These are phyloP conservation scores for Pyrrhura leucotis DNA, from an alignment of 2,797 vertebrate genomes.

Conservation along the genomic window DNA sequence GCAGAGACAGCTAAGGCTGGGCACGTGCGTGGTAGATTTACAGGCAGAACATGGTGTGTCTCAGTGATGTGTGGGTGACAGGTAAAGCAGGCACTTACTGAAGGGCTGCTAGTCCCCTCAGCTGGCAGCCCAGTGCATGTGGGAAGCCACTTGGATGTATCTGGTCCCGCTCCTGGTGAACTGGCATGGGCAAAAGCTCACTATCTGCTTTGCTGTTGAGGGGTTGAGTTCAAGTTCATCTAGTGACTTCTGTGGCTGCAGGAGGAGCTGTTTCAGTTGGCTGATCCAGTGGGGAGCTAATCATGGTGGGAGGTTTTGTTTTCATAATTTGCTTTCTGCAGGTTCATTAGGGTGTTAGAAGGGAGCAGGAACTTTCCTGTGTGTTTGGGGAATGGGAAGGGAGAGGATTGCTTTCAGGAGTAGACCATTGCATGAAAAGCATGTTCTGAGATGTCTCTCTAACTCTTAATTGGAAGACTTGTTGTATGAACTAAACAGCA, in stretches of 20 bases:
- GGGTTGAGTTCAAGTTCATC: not conserved
- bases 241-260: not conserved
- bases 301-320: not conserved
- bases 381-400: not conserved
- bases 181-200: not conserved
- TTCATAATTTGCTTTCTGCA: not conserved
- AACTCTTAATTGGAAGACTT: not conserved
- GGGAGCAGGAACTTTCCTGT: not conserved
- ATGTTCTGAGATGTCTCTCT: not conserved
- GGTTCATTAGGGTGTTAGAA: not conserved
- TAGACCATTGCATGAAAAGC: not conserved
- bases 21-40: not conserved
- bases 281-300: not conserved
- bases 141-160: accelerated
- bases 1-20: not conserved
- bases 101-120: not conserved
- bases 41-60: not conserved
- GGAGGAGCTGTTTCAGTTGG: not conserved
- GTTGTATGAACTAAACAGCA: not conserved
- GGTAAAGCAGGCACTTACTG: not conserved
- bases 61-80: accelerated
- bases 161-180: not conserved
- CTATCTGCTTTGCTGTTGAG: accelerated
- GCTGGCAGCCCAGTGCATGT: not conserved
- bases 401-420: not conserved